Evolutionary conservation across 2,113 vertebrate genomes (phyloP).

Genomic region (Laticauda laticaudata): DNA sequence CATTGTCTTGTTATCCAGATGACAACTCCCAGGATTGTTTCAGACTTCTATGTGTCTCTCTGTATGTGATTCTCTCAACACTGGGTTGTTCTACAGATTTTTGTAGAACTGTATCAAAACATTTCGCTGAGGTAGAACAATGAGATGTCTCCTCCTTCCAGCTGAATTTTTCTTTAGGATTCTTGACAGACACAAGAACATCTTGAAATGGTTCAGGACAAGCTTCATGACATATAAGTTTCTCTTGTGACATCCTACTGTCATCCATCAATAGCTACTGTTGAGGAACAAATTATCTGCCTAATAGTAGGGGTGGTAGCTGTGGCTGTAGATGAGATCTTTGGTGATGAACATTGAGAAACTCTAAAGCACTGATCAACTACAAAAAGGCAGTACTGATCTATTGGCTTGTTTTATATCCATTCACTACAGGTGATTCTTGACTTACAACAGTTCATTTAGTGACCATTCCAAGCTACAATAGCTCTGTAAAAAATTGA

Average conservation of each 20-base stretch:
- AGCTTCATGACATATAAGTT: not conserved
- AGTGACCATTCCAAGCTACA: no score
- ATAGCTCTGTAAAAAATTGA: no score
- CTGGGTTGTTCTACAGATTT: not conserved
- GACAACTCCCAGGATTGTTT: conserved; percentile 18
- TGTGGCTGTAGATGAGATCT: not conserved
- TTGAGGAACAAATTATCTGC: not conserved
- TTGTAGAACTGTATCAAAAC: not conserved
- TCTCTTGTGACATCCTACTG: not conserved
- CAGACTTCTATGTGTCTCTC: not conserved
- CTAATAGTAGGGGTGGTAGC: not conserved
- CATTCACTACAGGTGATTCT: no score
- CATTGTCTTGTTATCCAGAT: not conserved
- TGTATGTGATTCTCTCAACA: not conserved
- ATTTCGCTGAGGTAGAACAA: not conserved
- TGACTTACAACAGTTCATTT: no score
- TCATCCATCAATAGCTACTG: not conserved
- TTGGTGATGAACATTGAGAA: not conserved
- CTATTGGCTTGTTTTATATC: not conserved
- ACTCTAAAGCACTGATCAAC: not conserved
- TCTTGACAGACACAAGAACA: not conserved
- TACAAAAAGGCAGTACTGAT: not conserved
- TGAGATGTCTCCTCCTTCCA: not conserved
- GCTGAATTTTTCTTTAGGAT: not conserved
- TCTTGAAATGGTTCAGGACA: not conserved